Evolutionary conservation across 2,888 invertebrate species (phyloP), one percentile per base, ranked within the genome.

Genomic region (Ischnus inquisitorius): DNA sequence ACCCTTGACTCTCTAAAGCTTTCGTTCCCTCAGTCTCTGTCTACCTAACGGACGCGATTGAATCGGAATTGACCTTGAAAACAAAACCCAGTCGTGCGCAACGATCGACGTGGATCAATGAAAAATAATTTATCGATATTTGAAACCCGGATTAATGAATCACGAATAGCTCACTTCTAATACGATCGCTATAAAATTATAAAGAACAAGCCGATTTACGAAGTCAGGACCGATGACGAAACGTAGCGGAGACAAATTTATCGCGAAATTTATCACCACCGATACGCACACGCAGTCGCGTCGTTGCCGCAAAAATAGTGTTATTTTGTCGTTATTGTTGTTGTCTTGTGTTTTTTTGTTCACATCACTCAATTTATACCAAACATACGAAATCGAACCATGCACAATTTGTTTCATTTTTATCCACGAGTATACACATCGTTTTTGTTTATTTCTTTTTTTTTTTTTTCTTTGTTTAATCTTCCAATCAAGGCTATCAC

Each of bases 41-140:
- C 75, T 79, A 79, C 71, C 75, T 79, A 79, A 79, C 79, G 83
- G 83, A 83, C 83, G 83, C 72, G 41, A 76, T 71, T 71, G 65
- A 57, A 76, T 79, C 69, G 79, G 46, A 83, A 79, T 74, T 82
- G 51, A 79, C 74, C 74, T 69, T 41, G 78, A 79, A 74, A 68
- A 82, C 43, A 79, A 74, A 68, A 82, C 43, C 14, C 60, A 74
- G 43, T 41, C 48, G 28, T 64, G 77, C n/a, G n/a, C 39, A 71
- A 39, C 51, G 60, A 51, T 54, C 64, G 22, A 65, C 22, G 64
- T 81, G 54, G 57, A 51, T 76, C 16, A 57, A 81, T 54, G 43
- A 54, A 77, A 80, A 71, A 71, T 19, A 57, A 82, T 74, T 34
- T 12, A 12, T 74, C 72, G 41, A 46, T 74, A 62, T 62, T 74